Conservation (phyloP, 2,113 vertebrate genomes). For the Scomber scombrus region DNA sequence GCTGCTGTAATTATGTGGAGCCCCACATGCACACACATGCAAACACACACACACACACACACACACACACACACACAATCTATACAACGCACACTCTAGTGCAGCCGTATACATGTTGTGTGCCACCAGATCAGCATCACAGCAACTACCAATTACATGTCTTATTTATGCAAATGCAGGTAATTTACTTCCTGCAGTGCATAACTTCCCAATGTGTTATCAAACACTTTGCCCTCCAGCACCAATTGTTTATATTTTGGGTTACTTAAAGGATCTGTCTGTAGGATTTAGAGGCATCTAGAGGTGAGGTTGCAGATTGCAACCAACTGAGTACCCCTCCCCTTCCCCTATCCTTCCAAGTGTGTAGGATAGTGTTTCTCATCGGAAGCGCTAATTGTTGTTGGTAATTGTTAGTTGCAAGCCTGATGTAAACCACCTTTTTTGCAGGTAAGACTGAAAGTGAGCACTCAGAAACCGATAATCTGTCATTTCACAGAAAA, state of each 20-base stretch:
- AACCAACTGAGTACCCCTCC: no score
- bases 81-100: slow-evolving; percentile 2
- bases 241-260: slow-evolving; percentile 35
- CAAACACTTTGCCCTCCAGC: slow-evolving; percentile 57
- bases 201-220: slow-evolving; percentile 53
- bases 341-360: no score
- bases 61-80: slow-evolving; percentile 6
- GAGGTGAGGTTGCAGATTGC: no score
- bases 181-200: slow-evolving; percentile 75
- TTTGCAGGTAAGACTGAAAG: no score
- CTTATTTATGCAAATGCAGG: slow-evolving; percentile 75
- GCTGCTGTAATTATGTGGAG: slow-evolving; percentile 70
- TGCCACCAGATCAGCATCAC: slow-evolving; percentile 59
- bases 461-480: no score
- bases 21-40: slow-evolving; percentile 11
- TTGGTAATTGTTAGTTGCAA: no score
- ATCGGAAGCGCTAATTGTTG: no score
- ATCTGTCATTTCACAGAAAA: no score
- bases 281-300: no score
- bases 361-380: no score
- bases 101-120: slow-evolving; percentile 28
- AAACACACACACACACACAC: slow-evolving; percentile 21
- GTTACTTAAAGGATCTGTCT: slow-evolving; percentile 4
- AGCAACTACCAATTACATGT: slow-evolving; percentile 65
- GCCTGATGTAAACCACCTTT: no score